Conservation (phyloP, 2,113 vertebrate genomes). For the Sylvia atricapilla region DNA sequence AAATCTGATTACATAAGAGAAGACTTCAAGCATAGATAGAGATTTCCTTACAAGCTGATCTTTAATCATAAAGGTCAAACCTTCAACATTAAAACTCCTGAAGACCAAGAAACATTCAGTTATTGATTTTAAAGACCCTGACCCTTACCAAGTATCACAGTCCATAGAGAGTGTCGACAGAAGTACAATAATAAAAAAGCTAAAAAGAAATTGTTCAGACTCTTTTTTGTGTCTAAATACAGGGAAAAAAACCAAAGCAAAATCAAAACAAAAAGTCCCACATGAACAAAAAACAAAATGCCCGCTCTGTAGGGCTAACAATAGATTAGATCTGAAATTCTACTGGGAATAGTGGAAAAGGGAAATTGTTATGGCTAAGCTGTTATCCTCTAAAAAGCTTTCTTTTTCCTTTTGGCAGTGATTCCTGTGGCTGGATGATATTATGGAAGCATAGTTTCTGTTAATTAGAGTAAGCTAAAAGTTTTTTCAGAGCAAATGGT, state of each 20-base stretch:
- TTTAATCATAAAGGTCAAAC: constrained; percentile 49
- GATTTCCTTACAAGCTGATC: constrained; percentile 24
- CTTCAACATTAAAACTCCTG: constrained; percentile 3
- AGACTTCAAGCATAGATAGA: background rate
- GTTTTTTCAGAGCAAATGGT: background rate
- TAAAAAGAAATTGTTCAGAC: background rate
- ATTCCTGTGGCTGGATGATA: background rate
- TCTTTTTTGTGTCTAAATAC: background rate
- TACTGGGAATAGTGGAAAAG: background rate
- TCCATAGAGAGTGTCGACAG: background rate
- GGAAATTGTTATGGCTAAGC: background rate
- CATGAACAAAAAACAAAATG: background rate
- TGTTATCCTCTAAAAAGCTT: background rate
- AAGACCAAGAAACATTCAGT: constrained; percentile 23
- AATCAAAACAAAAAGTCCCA: background rate
- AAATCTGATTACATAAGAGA: background rate
- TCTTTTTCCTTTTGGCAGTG: background rate
- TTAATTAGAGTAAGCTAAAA: background rate
- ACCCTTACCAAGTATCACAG: background rate
- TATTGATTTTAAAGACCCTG: constrained; percentile 39
- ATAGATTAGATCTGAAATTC: background rate
- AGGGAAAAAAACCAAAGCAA: fast-evolving
- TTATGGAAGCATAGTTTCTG: background rate
- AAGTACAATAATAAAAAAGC: background rate
- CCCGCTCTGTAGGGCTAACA: background rate